Base-by-base conservation (phyloP, 2,797 vertebrate species). In the Rhincodon typus region DNA sequence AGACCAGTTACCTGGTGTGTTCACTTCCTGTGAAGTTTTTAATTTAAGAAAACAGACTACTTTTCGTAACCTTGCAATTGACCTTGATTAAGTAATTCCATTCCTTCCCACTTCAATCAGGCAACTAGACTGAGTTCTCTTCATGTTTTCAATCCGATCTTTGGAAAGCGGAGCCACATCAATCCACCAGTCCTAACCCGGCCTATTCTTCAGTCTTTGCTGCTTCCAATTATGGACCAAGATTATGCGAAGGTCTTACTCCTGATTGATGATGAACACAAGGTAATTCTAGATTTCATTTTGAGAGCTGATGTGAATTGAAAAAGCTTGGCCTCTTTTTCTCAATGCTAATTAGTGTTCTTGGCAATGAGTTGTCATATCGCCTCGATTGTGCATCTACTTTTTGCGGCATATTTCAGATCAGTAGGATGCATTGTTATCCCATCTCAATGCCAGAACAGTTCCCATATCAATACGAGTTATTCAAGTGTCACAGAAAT, bases 71-170 rank as follows among this genome's bases (percentile, higher is more conserved):
- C 38, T 84, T 84, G 19, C 23, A 46, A 67, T 38, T 93, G 27
- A 93, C 17, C 21, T 91, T 21, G 57, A 21, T 21, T 91, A n/a
- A 91, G 38, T n/a, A n/a, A n/a, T 38, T 7, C 25, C n/a, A 8
- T 86, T 38, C 42, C 10, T 27, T 86, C 57, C 10, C 88, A 8
- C 66, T 90, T 72, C 79, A 90, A 34, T 42, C 95, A 99, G 99
- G 98, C 98, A 96, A 98, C 98, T 0, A 98, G 98, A 70, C 96
- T 98, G 96, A 98, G 98, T 87, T 98, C 98, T 25, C 98, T 99
- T 1, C 98, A 99, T 2, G 99, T 99, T 66, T 99, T 99, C 96
- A 99, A 99, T 96, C 99, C 99, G 74, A 99, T 99, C 96, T 99
- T 99, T 97, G 99, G 99, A 53, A 99, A 98, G 97, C 98, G 98